Percentiles rank a stretch among this genome's conserved stretches.
Evolutionary conservation across 2,113 vertebrate genomes (phyloP).

Genomic region (Capricornis sumatraensis): DNA sequence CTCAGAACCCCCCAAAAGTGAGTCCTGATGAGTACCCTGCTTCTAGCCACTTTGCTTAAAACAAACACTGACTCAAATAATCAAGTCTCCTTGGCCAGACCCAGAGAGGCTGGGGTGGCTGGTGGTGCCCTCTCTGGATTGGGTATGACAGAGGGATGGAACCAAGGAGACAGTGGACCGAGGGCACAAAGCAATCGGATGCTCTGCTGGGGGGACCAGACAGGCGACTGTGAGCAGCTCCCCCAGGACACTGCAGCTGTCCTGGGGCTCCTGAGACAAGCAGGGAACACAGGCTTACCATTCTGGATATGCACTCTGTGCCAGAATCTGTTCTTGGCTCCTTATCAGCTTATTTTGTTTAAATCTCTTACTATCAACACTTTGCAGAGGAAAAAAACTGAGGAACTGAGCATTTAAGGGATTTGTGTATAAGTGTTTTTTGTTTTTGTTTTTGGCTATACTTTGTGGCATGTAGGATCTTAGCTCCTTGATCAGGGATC

Average conservation of each 20-base stretch:
- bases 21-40: background rate
- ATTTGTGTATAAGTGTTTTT: background rate
- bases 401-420: background rate
- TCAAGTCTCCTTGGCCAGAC: background rate
- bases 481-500: background rate
- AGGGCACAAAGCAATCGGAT: background rate
- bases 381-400: conserved; percentile 11
- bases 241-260: background rate
- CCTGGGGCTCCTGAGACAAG: background rate
- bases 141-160: background rate
- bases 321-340: background rate
- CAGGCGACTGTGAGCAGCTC: background rate
- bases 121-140: background rate
- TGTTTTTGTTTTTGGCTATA: background rate
- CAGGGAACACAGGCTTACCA: background rate
- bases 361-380: background rate
- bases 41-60: background rate
- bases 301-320: background rate
- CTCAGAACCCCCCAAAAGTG: background rate
- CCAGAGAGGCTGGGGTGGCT: background rate
- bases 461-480: background rate
- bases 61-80: background rate
- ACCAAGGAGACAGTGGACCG: background rate
- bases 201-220: background rate
- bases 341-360: background rate